Evolutionary conservation across 2,113 vertebrate species (phyloP), one percentile per base, ranked within the genome.

Genomic region (Austrofundulus limnaeus): DNA sequence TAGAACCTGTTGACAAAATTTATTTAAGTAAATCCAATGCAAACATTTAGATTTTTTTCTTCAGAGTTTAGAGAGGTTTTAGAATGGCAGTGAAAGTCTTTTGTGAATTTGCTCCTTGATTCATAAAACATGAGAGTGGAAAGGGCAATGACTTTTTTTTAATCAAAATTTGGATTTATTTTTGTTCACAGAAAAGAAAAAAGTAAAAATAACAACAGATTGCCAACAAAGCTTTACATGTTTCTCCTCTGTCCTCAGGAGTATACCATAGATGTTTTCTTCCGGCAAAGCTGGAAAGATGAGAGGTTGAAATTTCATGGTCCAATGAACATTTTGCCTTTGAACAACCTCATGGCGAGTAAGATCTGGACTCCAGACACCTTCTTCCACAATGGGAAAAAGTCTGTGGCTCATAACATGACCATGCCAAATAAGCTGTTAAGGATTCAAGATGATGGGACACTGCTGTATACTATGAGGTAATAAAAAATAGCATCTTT

Each of bases 281-380:
- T 99, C 87, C 92, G 97, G 61, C 97, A 99, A 92, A 95, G 92
- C 66, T 99, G 97, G 97, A 96, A 96, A 86, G 97, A 99, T 43
- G 97, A 99, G 70, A 91, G 97, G 61, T 88, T 99, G 79, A 98
- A 92, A 67, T 99, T 99, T 80, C 92, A 95, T 20, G 97, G 97
- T 12, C 97, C 97, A 1, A 99, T 98, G 97, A 96, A 97, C 28
- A 97, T 97, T 71, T 91, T 99, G 68, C 94, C 96, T 49, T 87
- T 99, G 75, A 99, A 99, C 90, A 99, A 99, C 83, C 90, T 99
- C 87, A 99, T 99, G 97, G 97, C 97, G 55, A 98, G 96, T 91
- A 99, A 99, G 89, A 99, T 99, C 84, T 99, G 97, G 96, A 99
- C 97, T 25, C 97, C 97, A 24, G 97, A 99, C 79, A 99, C 97